Conservation (phyloP, 2,797 vertebrate genomes). For the Toxotes lorentzi region DNA sequence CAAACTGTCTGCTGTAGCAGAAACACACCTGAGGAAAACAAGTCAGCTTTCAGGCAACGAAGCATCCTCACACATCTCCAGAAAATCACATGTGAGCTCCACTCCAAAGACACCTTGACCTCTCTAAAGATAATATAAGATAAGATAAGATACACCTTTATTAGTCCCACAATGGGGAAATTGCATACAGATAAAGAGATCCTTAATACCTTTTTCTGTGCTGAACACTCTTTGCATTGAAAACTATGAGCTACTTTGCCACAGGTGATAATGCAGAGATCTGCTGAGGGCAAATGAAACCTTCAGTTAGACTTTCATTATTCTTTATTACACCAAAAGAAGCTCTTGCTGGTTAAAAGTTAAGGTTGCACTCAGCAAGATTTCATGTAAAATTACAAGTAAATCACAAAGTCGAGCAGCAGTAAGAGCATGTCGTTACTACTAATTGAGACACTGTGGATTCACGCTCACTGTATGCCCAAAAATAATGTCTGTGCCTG, state of each 20-base stretch:
- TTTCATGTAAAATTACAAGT: background rate
- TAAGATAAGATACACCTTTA: no score
- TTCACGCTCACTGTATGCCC: background rate
- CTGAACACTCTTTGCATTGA: background rate
- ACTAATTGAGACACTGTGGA: constrained; percentile 41
- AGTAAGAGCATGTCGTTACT: background rate
- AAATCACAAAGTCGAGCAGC: constrained; percentile 20
- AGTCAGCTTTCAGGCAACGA: constrained; percentile 6
- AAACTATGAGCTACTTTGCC: background rate
- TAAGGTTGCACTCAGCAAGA: background rate
- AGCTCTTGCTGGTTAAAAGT: constrained; percentile 2
- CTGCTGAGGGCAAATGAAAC: constrained; percentile 20
- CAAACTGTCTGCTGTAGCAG: background rate
- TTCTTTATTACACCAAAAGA: constrained; percentile 6
- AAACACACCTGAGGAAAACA: constrained; percentile 29
- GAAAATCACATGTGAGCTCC: background rate
- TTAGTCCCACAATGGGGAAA: no score
- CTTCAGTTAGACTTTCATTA: constrained; percentile 5
- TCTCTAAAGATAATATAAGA: no score
- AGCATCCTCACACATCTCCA: background rate
- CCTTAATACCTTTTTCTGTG: background rate
- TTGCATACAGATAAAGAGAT: no score
- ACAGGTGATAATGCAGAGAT: background rate
- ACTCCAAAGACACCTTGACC: background rate
- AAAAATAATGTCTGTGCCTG: constrained; percentile 17